These are phyloP conservation scores for Sturnus vulgaris DNA, from an alignment of 2,113 vertebrate genomes.

Conservation along the genomic window DNA sequence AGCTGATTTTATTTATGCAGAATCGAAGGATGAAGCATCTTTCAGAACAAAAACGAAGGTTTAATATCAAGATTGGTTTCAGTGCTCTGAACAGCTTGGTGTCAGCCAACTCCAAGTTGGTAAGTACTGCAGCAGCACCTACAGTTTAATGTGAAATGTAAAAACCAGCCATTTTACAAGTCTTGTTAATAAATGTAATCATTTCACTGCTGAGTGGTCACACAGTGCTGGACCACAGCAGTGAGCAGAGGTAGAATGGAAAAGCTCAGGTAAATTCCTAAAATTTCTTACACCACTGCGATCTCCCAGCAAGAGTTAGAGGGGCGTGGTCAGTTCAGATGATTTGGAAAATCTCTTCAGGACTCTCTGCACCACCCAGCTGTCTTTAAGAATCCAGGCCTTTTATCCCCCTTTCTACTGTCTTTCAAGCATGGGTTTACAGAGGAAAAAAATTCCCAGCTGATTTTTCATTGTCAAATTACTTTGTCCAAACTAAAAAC, in stretches of 20 bases:
- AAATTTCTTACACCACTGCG: neutral
- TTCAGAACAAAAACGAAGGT: slow-evolving; percentile 92
- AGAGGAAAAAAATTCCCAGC: neutral
- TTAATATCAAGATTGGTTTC: slow-evolving; percentile 90
- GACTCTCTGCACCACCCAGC: neutral
- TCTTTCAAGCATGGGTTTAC: neutral
- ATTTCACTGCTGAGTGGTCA: neutral
- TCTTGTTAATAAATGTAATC: neutral
- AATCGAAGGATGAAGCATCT: slow-evolving; percentile 85
- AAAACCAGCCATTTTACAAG: neutral
- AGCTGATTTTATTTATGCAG: slow-evolving; percentile 63
- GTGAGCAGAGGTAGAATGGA: neutral
- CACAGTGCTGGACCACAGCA: neutral
- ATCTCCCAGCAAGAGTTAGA: neutral
- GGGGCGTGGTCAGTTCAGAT: neutral
- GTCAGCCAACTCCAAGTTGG: slow-evolving; percentile 81
- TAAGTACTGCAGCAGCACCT: slow-evolving; percentile 40
- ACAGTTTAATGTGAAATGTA: neutral
- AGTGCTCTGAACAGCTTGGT: slow-evolving; percentile 86
- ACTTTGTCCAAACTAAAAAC: neutral
- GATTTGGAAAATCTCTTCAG: neutral
- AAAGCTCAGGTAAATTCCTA: neutral
- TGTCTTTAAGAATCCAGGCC: neutral
- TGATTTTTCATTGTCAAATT: neutral
- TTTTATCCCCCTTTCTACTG: rapidly evolving